These are phyloP conservation scores for Brienomyrus brachyistius DNA, from an alignment of 2,113 vertebrate genomes.

Conservation along the genomic window DNA sequence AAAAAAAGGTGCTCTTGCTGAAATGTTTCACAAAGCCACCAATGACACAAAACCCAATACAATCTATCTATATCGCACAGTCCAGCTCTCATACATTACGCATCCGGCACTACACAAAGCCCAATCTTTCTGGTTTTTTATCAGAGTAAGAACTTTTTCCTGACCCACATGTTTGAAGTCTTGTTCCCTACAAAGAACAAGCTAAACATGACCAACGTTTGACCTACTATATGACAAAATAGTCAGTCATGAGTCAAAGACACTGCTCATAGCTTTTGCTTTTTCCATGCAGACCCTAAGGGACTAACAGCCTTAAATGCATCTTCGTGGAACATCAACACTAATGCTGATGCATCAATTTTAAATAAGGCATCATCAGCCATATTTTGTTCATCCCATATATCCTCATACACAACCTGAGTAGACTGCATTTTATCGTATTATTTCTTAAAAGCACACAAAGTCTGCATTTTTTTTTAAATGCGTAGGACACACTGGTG, in stretches of 20 bases:
- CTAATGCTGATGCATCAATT: not conserved
- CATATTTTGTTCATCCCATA: not conserved
- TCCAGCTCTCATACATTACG: not conserved
- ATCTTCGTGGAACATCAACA: not conserved
- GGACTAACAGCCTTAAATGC: not conserved
- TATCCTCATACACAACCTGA: not conserved
- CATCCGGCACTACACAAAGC: not conserved
- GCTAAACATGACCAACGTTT: not conserved
- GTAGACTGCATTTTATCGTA: not conserved
- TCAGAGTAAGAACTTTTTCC: not conserved
- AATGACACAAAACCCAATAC: not conserved
- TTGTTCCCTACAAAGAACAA: not conserved
- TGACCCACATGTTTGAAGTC: not conserved
- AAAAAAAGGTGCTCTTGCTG: not conserved
- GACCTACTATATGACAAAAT: not conserved
- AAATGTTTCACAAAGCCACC: slow-evolving; percentile 10
- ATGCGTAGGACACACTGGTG: not conserved
- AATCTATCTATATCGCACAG: slow-evolving; percentile 13
- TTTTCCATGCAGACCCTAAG: not conserved
- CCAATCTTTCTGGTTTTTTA: not conserved
- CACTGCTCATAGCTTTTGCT: not conserved
- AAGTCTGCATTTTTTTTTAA: not conserved
- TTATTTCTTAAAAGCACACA: not conserved
- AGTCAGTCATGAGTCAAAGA: not conserved
- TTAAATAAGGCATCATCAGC: not conserved